Evolutionary conservation across 2,888 invertebrate species (phyloP), one percentile per base, ranked within the genome.

Genomic region (Cheilosia variabilis): DNA sequence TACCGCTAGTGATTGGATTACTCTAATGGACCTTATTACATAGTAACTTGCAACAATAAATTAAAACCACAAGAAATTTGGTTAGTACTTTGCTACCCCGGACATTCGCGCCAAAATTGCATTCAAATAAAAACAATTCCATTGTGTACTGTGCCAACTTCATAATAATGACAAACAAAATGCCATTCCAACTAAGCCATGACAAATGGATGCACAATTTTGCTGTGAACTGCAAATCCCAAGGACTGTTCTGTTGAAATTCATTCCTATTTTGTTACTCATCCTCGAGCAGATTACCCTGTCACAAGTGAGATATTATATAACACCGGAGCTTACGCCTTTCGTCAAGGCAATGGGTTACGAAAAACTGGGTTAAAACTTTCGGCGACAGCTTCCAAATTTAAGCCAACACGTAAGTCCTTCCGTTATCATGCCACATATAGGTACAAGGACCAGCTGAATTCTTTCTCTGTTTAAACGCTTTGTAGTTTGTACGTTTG

Each of bases 181-280:
- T 80, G 55, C 27, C 45, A 68, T 62, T 62, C 75, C 24, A 45
- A 22, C 68, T 41, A 31, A 73, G 15, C 73, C 79, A 63, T 75
- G 80, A 80, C 80, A 80, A 80, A 80, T 80, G 66, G 62, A 47
- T 81, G 69, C 81, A 69, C 55, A 63, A 57, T 63, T 69, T 69
- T n/a, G 5, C 68, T 31, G 41, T 9, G 41, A 76, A 63, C 57
- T 76, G 57, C n/a, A 68, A 75, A 63, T 69, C 45, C 45, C 47
- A 47, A 62, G 50, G 19, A 31, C 9, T 31, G 57, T 50, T 34
- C 2, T 31, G 19, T 31, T 22, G 65, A 63, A 69, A 63, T n/a
- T 47, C 34, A 47, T 57, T 45, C 17, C 5, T 27, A 62, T 45
- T 47, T 34, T 57, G 57, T 65, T 34, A 34, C 52, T 65, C 75